These are phyloP conservation scores for Lingula anatina DNA, from an alignment of 2,888 invertebrate genomes.

Conservation along the genomic window DNA sequence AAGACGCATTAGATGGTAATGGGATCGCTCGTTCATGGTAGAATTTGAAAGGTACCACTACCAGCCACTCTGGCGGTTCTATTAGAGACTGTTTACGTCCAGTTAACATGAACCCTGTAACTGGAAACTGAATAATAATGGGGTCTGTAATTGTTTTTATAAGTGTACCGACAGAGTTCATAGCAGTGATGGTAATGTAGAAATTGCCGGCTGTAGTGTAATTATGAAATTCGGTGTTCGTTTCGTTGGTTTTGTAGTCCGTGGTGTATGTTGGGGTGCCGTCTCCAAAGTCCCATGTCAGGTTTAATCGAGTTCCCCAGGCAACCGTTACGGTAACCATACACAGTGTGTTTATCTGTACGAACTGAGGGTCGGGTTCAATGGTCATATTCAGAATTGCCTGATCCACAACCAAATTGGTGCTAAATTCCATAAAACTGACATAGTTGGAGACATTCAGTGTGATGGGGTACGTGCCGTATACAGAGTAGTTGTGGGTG, in stretches of 20 bases:
- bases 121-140: constrained; percentile 13
- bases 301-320: constrained; percentile 11
- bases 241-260: constrained; percentile 4
- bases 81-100: constrained; percentile 5
- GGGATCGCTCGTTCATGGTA: constrained; percentile 3
- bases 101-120: constrained; percentile 6
- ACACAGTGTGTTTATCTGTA: not conserved
- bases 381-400: not conserved
- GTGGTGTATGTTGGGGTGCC: constrained; percentile 2
- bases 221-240: constrained; percentile 2
- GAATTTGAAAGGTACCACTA: constrained; percentile 7
- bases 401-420: not conserved
- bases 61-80: constrained; percentile 1
- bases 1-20: constrained; percentile 16
- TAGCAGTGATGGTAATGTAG: constrained; percentile 7
- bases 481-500: not conserved
- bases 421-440: not conserved
- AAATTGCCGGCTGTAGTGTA: constrained; percentile 11
- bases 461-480: not conserved
- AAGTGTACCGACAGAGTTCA: constrained; percentile 7
- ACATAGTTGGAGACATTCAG: not conserved
- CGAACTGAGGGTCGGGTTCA: not conserved
- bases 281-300: constrained; percentile 10
- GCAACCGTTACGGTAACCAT: constrained; percentile 7
- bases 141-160: not conserved